Percentiles rank a stretch among this genome's conserved stretches.
Evolutionary conservation across 2,797 vertebrate species (phyloP).

Genomic region (Percopsis omiscomaycus): DNA sequence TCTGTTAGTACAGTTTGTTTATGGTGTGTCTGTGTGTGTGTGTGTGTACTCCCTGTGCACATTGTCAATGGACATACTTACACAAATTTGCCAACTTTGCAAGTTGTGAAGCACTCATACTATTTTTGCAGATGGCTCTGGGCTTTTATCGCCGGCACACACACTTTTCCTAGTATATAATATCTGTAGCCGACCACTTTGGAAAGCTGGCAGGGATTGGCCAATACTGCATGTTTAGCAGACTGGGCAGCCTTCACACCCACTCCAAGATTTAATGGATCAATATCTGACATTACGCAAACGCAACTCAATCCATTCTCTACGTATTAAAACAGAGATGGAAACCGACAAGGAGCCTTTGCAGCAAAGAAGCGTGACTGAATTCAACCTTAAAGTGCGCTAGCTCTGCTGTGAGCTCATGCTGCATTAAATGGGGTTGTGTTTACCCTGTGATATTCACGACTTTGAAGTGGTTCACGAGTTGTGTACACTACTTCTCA

Average conservation of each 20-base stretch:
- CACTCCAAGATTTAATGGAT: slow-evolving; percentile 31
- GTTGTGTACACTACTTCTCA: too few relatives aligned
- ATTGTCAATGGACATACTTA: slow-evolving; percentile 1
- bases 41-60: neutral
- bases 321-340: slow-evolving; percentile 15
- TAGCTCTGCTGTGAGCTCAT: too few relatives aligned
- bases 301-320: slow-evolving; percentile 24
- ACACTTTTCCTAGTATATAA: neutral
- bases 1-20: neutral
- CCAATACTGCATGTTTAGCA: slow-evolving; percentile 36
- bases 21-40: slow-evolving; percentile 3
- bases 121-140: slow-evolving; percentile 13
- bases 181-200: neutral
- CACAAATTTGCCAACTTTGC: slow-evolving; percentile 2
- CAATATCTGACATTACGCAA: slow-evolving; percentile 27
- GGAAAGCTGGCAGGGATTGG: slow-evolving; percentile 17
- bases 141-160: slow-evolving; percentile 6
- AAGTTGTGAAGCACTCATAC: neutral
- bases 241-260: slow-evolving; percentile 38
- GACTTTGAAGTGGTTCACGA: too few relatives aligned
- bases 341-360: slow-evolving; percentile 15
- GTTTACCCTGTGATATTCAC: too few relatives aligned
- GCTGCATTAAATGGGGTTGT: too few relatives aligned
- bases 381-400: slow-evolving; percentile 8
- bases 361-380: neutral